A percentile compares a stretch with the other conserved stretches of the same genome.
phyloP scores from a whole-genome alignment of 2,113 vertebrate genomes.

The Sebastes schlegelii region DNA sequence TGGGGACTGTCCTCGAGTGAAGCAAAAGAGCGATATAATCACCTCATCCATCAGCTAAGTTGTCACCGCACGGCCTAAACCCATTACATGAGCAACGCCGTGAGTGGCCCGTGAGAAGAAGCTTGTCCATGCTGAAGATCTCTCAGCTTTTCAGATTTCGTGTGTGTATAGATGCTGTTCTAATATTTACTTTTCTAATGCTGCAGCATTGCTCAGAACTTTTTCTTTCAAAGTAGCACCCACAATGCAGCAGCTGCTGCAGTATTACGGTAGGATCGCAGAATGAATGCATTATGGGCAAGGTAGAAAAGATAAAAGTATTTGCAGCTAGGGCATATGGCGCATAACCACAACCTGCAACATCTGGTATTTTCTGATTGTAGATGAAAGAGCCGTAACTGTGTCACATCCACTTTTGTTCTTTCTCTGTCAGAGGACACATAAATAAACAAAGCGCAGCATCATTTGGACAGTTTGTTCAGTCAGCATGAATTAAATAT shows the following conservation, averaged over 20 bases:
- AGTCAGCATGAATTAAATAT: slow-evolving; percentile 56
- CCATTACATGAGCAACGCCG: slow-evolving; percentile 53
- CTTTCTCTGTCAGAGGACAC: slow-evolving; percentile 38
- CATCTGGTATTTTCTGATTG: slow-evolving; percentile 28
- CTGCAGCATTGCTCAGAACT: background rate
- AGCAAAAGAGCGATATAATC: slow-evolving; percentile 66
- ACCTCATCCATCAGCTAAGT: slow-evolving; percentile 74
- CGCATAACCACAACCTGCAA: slow-evolving; percentile 11
- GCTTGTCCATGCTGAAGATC: slow-evolving; percentile 26
- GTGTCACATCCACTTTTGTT: slow-evolving; percentile 42
- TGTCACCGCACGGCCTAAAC: slow-evolving; percentile 65
- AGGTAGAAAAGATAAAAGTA: slow-evolving; percentile 1
- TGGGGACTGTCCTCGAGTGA: slow-evolving; percentile 68
- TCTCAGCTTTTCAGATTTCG: slow-evolving; percentile 10
- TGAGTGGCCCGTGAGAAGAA: slow-evolving; percentile 44
- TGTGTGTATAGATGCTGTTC: background rate
- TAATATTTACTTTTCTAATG: slow-evolving; percentile 17
- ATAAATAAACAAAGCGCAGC: slow-evolving; percentile 32
- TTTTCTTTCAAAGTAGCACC: background rate
- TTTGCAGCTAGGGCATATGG: slow-evolving; percentile 14
- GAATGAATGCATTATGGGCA: background rate
- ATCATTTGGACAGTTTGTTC: slow-evolving; percentile 51
- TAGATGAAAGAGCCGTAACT: slow-evolving; percentile 38
- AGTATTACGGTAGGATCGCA: background rate
- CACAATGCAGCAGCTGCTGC: background rate